These are phyloP conservation scores for Channa striata DNA, from an alignment of 2,797 vertebrate genomes.

Conservation along the genomic window DNA sequence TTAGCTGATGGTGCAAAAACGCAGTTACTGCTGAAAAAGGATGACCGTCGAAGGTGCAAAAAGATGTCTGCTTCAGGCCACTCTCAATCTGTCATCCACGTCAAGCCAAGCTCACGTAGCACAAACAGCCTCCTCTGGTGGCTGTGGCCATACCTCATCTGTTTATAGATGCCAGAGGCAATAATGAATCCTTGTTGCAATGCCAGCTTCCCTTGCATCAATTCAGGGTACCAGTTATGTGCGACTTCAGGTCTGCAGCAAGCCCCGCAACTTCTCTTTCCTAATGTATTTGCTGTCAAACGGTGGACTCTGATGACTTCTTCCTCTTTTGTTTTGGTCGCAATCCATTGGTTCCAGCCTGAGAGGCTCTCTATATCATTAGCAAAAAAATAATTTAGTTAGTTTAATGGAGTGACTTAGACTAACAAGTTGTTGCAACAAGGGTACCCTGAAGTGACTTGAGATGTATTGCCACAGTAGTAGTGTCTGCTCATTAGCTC, in stretches of 20 bases:
- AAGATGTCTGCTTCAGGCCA: conserved; percentile 63
- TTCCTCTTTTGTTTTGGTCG: conserved; percentile 61
- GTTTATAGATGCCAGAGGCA: conserved; percentile 64
- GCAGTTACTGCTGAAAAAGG: conserved; percentile 46
- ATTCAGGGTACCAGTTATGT: conserved; percentile 29
- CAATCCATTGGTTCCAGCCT: conserved; percentile 72
- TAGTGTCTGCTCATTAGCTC: conserved; percentile 80
- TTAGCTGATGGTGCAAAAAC: conserved; percentile 78
- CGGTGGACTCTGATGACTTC: conserved; percentile 42
- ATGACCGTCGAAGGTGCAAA: conserved; percentile 53
- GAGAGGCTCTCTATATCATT: conserved; percentile 72
- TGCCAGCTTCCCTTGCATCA: conserved; percentile 46
- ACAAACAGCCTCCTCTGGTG: conserved; percentile 58
- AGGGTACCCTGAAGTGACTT: conserved; percentile 80
- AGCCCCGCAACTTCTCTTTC: conserved; percentile 38
- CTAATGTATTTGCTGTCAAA: conserved; percentile 53
- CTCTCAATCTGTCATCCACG: conserved; percentile 67
- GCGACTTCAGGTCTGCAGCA: conserved; percentile 33
- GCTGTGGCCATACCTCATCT: conserved; percentile 63
- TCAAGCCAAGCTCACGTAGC: conserved; percentile 60
- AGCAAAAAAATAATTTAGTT: conserved; percentile 78
- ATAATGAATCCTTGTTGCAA: conserved; percentile 62
- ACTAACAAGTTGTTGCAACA: conserved; percentile 84
- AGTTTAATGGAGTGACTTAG: conserved; percentile 83
- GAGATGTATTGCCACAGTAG: conserved; percentile 74